Conservation (phyloP, 2,797 vertebrate species). For the Potorous gilbertii region DNA sequence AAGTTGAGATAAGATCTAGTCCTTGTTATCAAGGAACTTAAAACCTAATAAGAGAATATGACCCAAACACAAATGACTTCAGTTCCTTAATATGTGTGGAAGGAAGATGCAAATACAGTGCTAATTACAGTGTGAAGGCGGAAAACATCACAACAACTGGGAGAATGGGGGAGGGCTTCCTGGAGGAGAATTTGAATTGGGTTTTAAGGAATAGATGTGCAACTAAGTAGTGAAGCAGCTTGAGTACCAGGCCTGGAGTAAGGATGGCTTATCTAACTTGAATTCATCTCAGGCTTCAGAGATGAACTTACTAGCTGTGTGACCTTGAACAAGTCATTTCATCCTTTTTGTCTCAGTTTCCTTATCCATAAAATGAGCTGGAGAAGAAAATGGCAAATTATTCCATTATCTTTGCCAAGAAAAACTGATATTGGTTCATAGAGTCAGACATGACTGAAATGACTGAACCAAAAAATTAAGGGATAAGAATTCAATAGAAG, state of each 20-base stretch:
- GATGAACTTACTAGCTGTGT: not conserved
- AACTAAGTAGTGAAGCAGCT: not conserved
- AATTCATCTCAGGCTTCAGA: not conserved
- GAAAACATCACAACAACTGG: not conserved
- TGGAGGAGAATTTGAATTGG: not conserved
- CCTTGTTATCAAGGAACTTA: not conserved
- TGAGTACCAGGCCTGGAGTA: not conserved
- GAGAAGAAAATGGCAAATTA: not conserved
- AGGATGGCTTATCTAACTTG: not conserved
- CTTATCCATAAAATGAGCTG: not conserved
- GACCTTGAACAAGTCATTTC: not conserved
- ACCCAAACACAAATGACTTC: not conserved
- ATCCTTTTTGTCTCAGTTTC: not conserved
- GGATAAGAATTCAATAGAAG: not conserved
- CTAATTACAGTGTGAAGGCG: not conserved
- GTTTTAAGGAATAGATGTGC: not conserved
- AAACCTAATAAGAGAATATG: not conserved
- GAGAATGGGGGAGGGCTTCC: not conserved
- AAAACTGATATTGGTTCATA: not conserved
- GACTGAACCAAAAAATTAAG: not conserved
- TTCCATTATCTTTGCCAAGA: not conserved
- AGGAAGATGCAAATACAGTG: not conserved
- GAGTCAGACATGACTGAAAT: not conserved
- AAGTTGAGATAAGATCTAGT: not conserved
- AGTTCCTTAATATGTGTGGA: not conserved